A percentile compares a stretch with the other conserved stretches of the same genome.
Evolutionary conservation across 2,113 vertebrate species (phyloP).

Genomic region (Rhea pennata): DNA sequence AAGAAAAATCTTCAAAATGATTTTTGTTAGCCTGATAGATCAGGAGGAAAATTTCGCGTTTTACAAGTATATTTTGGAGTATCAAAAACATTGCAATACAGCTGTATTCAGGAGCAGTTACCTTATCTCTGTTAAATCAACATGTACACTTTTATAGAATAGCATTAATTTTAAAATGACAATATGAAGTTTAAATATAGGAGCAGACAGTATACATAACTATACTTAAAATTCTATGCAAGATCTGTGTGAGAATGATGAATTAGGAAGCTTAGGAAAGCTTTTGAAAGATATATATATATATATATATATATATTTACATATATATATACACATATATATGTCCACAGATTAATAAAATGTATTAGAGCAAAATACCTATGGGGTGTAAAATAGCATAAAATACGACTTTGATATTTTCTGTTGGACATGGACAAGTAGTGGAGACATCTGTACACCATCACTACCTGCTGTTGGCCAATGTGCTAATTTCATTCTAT

Average conservation of each 20-base stretch:
- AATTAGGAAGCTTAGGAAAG: neutral
- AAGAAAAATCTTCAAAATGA: neutral
- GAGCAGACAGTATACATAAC: neutral
- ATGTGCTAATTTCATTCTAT: neutral
- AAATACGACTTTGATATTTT: neutral
- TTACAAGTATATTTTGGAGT: neutral
- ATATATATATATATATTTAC: neutral
- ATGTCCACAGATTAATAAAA: neutral
- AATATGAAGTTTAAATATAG: neutral
- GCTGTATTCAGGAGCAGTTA: neutral
- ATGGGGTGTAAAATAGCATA: neutral
- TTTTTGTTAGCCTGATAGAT: neutral
- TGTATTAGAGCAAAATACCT: neutral
- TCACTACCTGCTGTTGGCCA: neutral
- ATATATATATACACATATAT: neutral
- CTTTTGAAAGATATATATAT: neutral
- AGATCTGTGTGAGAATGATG: neutral
- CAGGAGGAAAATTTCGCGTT: neutral
- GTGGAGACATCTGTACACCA: neutral
- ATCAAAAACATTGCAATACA: neutral
- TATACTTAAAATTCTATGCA: neutral
- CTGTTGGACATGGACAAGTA: neutral
- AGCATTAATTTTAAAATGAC: neutral
- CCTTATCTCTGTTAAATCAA: neutral
- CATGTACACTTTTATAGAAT: neutral